phyloP scores from a whole-genome alignment of 1,140 invertebrate species.

The Atta cephalotes region DNA sequence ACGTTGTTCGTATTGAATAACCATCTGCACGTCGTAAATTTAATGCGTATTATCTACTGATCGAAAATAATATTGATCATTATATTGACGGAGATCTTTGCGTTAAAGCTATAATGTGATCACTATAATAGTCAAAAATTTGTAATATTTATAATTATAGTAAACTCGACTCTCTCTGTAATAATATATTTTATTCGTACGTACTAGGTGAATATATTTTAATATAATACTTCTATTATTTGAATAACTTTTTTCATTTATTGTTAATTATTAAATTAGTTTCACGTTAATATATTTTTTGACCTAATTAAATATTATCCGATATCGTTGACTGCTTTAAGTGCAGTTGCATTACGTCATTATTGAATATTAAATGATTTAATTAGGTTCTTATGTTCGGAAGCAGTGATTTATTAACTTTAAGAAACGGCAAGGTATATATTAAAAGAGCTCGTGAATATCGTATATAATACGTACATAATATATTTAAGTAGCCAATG shows the following conservation, averaged over 20 bases:
- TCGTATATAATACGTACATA: slow-evolving; percentile 6
- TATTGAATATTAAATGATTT: slow-evolving; percentile 20
- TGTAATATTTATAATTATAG: not conserved
- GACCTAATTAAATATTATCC: not conserved
- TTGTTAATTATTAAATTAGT: not conserved
- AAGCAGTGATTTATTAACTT: slow-evolving; percentile 21
- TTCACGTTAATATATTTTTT: not conserved
- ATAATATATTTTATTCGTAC: slow-evolving; percentile 4
- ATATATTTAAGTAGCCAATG: slow-evolving; percentile 3
- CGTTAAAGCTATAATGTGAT: not conserved
- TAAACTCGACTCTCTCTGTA: not conserved
- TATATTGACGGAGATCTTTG: not conserved
- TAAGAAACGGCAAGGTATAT: not conserved
- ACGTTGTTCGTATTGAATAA: slow-evolving; percentile 14
- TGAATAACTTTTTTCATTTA: not conserved
- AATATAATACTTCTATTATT: not conserved
- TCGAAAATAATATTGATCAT: slow-evolving; percentile 33
- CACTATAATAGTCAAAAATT: not conserved
- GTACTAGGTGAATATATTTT: not conserved
- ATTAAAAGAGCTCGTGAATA: slow-evolving; percentile 2
- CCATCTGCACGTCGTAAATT: slow-evolving; percentile 38
- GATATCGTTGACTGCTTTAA: not conserved
- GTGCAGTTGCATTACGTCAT: not conserved
- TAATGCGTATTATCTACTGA: slow-evolving; percentile 6
- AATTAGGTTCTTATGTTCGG: not conserved